Conservation (phyloP, 2,797 vertebrate genomes). For the Hydrophis major region DNA sequence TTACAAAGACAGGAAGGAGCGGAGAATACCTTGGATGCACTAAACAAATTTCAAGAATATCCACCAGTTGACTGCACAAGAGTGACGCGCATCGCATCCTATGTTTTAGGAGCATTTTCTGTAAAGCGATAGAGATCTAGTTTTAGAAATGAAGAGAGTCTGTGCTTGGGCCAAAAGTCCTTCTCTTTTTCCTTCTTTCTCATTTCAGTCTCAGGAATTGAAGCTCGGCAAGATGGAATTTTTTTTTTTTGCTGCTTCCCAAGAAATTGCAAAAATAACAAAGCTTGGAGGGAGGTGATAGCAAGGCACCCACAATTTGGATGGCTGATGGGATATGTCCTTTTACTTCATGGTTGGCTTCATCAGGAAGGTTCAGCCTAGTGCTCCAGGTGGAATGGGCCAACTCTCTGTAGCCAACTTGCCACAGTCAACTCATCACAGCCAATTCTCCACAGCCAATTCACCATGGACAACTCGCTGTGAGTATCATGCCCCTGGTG, state of each 20-base stretch:
- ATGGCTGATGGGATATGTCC: background rate
- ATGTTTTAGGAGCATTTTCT: background rate
- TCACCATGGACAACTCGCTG: no score
- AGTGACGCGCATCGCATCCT: background rate
- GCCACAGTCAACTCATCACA: background rate
- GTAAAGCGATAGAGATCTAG: background rate
- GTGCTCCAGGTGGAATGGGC: background rate
- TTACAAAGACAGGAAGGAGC: background rate
- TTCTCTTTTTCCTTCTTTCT: background rate
- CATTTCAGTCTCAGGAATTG: background rate
- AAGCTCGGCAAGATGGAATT: background rate
- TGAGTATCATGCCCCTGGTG: no score
- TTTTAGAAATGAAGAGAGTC: background rate
- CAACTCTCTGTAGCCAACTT: background rate
- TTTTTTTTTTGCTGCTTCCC: background rate
- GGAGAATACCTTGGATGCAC: background rate
- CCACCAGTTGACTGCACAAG: background rate
- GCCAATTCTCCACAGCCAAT: background rate
- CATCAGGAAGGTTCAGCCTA: background rate
- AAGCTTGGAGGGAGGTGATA: background rate
- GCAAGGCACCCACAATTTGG: background rate
- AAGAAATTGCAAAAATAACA: background rate
- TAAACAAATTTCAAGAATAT: background rate
- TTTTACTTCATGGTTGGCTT: background rate
- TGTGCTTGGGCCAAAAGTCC: background rate